Evolutionary conservation across 2,113 vertebrate genomes (phyloP).

Genomic region (Urocitellus parryii): DNA sequence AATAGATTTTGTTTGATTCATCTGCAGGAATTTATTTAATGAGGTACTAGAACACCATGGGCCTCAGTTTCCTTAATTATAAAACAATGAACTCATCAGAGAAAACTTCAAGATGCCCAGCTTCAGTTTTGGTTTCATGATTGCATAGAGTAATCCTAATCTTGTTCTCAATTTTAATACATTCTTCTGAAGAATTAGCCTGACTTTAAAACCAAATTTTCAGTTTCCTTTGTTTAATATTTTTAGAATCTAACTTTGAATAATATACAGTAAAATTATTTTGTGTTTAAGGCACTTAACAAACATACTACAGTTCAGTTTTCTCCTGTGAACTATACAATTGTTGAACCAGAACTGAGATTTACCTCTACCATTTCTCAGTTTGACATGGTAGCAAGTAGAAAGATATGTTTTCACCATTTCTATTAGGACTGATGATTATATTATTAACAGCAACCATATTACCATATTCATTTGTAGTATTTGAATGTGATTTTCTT

Average conservation of each 20-base stretch:
- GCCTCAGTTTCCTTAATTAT: constrained; percentile 14
- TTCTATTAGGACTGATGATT: not conserved
- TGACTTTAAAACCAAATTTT: not conserved
- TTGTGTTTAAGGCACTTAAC: not conserved
- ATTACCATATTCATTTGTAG: not conserved
- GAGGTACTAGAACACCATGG: not conserved
- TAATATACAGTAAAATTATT: not conserved
- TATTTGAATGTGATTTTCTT: not conserved
- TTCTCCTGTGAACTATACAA: not conserved
- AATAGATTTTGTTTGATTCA: not conserved
- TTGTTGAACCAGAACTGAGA: not conserved
- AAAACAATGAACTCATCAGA: not conserved
- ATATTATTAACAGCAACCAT: not conserved
- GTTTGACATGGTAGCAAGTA: not conserved
- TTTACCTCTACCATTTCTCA: not conserved
- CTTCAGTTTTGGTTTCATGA: not conserved
- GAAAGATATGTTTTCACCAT: not conserved
- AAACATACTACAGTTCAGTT: not conserved
- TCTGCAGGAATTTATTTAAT: not conserved
- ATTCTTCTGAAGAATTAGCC: not conserved
- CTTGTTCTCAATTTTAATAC: not conserved
- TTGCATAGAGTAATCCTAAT: not conserved
- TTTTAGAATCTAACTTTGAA: constrained; percentile 50
- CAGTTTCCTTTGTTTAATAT: not conserved
- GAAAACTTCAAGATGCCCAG: not conserved